These are phyloP conservation scores for Lethenteron reissneri DNA, from an alignment of 2,113 vertebrate species.

Conservation along the genomic window DNA sequence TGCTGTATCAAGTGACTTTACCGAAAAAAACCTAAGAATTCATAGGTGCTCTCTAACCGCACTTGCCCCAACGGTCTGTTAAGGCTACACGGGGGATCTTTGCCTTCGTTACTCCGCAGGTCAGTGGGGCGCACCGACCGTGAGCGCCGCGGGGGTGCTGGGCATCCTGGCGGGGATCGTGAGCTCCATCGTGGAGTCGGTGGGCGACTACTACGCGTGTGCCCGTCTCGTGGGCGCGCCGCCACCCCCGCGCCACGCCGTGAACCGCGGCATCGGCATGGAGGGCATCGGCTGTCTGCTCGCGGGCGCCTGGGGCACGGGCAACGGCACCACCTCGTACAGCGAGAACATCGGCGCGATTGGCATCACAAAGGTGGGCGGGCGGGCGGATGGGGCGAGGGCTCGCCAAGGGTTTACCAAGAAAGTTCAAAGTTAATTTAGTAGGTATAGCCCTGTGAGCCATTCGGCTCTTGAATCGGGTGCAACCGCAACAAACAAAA, in stretches of 20 bases:
- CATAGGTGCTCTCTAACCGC: no score
- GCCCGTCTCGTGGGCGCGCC: constrained; percentile 64
- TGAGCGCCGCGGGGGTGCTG: constrained; percentile 66
- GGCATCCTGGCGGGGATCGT: constrained; percentile 71
- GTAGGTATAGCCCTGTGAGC: no score
- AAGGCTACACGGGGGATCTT: not conserved
- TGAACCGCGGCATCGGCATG: constrained; percentile 65
- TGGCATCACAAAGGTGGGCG: constrained; percentile 66
- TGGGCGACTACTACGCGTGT: constrained; percentile 82
- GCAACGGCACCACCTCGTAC: constrained; percentile 77
- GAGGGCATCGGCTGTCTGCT: constrained; percentile 74
- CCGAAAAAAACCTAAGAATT: no score
- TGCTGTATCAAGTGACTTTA: no score
- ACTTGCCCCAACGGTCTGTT: no score
- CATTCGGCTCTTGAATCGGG: no score
- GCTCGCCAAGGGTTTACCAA: no score
- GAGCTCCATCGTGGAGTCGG: constrained; percentile 78
- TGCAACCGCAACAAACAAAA: no score
- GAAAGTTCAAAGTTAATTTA: no score
- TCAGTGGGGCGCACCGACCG: constrained; percentile 69
- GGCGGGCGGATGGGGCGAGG: no score
- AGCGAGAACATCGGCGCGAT: constrained; percentile 75
- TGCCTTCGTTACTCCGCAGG: constrained; percentile 25
- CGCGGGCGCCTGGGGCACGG: constrained; percentile 75
- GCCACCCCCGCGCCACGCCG: constrained; percentile 50